A percentile compares a stretch with the other conserved stretches of the same genome.
Conservation (phyloP, 2,113 vertebrate species). For the Pelmatolapia mariae region DNA sequence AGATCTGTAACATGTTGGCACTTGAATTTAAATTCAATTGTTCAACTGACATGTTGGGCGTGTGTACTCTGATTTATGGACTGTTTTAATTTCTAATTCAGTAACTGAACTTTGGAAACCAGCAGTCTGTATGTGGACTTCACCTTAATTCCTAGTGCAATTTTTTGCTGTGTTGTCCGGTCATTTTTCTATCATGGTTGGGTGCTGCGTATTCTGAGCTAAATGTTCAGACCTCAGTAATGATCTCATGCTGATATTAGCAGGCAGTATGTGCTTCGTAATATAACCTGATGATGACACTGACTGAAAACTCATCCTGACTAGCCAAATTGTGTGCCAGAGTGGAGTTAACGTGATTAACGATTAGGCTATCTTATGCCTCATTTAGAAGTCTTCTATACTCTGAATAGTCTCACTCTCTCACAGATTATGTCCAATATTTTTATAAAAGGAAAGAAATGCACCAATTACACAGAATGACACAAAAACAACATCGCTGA, state of each 20-base stretch:
- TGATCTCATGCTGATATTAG: background rate
- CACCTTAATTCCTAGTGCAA: background rate
- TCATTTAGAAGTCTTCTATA: background rate
- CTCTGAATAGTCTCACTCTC: background rate
- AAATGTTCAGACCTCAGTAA: background rate
- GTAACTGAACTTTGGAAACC: background rate
- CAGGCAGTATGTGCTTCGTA: background rate
- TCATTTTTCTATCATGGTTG: background rate
- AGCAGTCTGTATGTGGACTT: background rate
- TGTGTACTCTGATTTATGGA: background rate
- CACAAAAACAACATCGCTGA: background rate
- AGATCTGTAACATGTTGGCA: background rate
- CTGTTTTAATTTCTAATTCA: background rate
- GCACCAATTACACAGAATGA: background rate
- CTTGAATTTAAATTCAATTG: background rate
- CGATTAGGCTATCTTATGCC: rapidly evolving
- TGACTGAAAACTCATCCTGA: background rate
- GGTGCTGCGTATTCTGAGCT: background rate
- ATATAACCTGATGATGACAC: background rate
- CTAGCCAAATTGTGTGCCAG: background rate
- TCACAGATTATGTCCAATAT: background rate
- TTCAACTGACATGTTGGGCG: background rate
- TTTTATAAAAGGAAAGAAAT: background rate
- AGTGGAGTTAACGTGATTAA: background rate
- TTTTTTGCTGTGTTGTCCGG: background rate